Conservation (phyloP, 2,888 invertebrate species). For the Furcula furcula region DNA sequence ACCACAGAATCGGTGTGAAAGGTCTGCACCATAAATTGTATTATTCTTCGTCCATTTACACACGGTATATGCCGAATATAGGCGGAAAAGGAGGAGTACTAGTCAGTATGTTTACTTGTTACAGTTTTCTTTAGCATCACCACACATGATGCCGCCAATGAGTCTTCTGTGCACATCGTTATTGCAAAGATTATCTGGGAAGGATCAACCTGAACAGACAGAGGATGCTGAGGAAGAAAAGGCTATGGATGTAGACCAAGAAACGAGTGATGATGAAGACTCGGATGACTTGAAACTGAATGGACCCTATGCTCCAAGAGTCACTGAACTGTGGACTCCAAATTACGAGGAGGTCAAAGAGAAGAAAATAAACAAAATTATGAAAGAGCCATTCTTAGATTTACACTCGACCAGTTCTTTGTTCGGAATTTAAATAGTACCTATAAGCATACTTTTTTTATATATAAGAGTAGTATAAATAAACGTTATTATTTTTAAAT, state of each 20-base stretch:
- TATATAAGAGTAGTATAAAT: background rate
- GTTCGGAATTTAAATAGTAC: slow-evolving; percentile 41
- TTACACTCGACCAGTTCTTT: slow-evolving; percentile 47
- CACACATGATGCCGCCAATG: slow-evolving; percentile 72
- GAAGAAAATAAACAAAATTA: slow-evolving; percentile 64
- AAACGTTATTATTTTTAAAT: slow-evolving; percentile 1
- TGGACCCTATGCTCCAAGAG: slow-evolving; percentile 40
- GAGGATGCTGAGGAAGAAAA: slow-evolving; percentile 33
- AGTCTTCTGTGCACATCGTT: slow-evolving; percentile 65
- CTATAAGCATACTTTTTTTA: slow-evolving; percentile 6
- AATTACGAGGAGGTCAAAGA: slow-evolving; percentile 72
- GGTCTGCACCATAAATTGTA: too few species aligned
- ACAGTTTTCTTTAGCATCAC: slow-evolving; percentile 66
- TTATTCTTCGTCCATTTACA: too few species aligned
- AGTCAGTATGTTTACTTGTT: slow-evolving; percentile 24
- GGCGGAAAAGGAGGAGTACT: too few species aligned
- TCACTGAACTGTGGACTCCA: slow-evolving; percentile 60
- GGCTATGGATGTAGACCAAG: slow-evolving; percentile 43
- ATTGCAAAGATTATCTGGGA: slow-evolving; percentile 63
- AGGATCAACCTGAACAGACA: slow-evolving; percentile 37
- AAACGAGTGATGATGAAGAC: slow-evolving; percentile 62
- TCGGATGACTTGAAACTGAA: slow-evolving; percentile 28
- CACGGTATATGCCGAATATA: too few species aligned
- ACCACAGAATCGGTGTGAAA: too few species aligned
- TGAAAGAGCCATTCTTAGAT: slow-evolving; percentile 54